Evolutionary conservation across 2,113 vertebrate species (phyloP).

Genomic region (Corythornis cristatus): DNA sequence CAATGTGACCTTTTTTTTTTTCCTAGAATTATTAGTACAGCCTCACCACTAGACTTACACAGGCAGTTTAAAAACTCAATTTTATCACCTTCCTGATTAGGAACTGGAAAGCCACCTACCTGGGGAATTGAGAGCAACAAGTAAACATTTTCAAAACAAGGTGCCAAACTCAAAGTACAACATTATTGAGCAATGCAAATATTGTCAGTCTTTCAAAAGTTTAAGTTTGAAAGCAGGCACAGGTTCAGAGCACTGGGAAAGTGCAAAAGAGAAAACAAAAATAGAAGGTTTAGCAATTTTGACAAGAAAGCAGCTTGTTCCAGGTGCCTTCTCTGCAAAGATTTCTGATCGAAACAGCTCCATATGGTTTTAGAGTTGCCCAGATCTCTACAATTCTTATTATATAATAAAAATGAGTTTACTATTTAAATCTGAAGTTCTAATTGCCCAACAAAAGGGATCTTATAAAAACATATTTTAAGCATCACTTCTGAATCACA

Average conservation of each 20-base stretch:
- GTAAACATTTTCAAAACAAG: not conserved
- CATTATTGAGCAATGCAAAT: not conserved
- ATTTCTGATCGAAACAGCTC: not conserved
- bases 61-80: not conserved
- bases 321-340: not conserved
- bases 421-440: not conserved
- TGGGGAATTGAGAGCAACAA: not conserved
- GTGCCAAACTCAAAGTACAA: not conserved
- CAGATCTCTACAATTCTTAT: not conserved
- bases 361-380: not conserved
- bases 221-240: not conserved
- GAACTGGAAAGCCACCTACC: not conserved
- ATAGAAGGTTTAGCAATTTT: not conserved
- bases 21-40: not conserved
- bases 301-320: not conserved
- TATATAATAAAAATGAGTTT: not conserved
- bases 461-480: conserved; percentile 31
- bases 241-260: not conserved
- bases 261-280: not conserved
- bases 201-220: not conserved
- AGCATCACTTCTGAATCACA: conserved; percentile 19
- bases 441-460: conserved; percentile 27
- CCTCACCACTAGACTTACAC: not conserved
- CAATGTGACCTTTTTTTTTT: not conserved
- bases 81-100: not conserved